These are phyloP conservation scores for Muscicapa striata DNA, from an alignment of 2,797 vertebrate genomes.

Conservation along the genomic window DNA sequence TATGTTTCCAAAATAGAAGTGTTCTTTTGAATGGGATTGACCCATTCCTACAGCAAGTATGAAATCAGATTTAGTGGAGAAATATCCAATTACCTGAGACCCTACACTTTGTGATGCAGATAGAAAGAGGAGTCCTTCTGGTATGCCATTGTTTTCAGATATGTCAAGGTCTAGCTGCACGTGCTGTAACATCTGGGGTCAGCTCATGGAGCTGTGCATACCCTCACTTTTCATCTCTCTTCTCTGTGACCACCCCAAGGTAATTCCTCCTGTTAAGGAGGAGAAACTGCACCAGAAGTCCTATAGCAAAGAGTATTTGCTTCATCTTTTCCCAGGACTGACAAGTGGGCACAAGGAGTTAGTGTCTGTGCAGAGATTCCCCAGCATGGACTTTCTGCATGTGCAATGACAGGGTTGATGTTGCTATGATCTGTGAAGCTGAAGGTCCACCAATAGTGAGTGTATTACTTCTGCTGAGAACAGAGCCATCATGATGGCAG, in stretches of 20 bases:
- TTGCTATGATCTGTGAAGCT: constrained; percentile 47
- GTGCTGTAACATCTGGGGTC: not conserved
- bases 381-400: not conserved
- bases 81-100: not conserved
- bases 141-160: not conserved
- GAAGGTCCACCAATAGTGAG: constrained; percentile 38
- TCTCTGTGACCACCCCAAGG: not conserved
- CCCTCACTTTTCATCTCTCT: not conserved
- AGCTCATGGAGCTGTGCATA: not conserved
- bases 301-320: not conserved
- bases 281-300: not conserved
- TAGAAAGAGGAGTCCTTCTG: not conserved
- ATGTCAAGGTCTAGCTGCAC: not conserved
- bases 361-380: not conserved
- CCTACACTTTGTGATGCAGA: not conserved
- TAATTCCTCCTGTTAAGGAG: not conserved
- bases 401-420: not conserved
- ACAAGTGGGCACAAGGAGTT: not conserved
- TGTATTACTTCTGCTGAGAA: constrained; percentile 40
- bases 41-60: not conserved
- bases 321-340: not conserved
- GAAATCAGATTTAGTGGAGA: not conserved
- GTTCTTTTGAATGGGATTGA: not conserved
- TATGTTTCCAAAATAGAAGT: not conserved
- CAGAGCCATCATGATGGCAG: not conserved